A percentile compares a stretch with the other conserved stretches of the same genome.
Evolutionary conservation across 2,888 invertebrate genomes (phyloP).

Genomic region (Drosophila borealis): DNA sequence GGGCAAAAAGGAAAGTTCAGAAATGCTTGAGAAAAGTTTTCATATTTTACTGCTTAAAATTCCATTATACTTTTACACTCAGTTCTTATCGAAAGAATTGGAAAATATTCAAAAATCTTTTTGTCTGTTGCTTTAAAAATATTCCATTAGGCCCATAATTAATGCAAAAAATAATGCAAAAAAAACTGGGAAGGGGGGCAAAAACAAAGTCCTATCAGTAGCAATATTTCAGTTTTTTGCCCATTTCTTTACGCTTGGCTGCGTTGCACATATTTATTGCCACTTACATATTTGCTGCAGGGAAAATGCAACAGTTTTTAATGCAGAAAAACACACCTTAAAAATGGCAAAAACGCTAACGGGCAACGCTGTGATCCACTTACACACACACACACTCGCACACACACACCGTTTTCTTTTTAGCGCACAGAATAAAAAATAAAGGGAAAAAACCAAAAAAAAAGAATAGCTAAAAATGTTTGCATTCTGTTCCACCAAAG

Average conservation of each 20-base stretch:
- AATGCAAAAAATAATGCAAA: constrained; percentile 21
- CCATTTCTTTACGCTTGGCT: constrained; percentile 36
- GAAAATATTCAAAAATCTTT: not conserved
- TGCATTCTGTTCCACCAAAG: constrained; percentile 50
- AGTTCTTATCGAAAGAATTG: not conserved
- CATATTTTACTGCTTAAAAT: not conserved
- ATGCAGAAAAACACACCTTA: constrained; percentile 31
- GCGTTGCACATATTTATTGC: constrained; percentile 49
- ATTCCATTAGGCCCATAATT: constrained; percentile 3
- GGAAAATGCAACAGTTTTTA: constrained; percentile 60
- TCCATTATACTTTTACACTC: not conserved
- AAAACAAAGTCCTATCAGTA: constrained; percentile 33
- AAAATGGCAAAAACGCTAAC: constrained; percentile 43
- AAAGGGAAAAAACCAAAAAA: not conserved
- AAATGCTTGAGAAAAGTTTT: no score
- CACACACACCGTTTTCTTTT: constrained; percentile 43
- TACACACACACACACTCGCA: constrained; percentile 20
- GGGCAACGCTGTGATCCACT: constrained; percentile 37
- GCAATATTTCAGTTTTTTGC: constrained; percentile 27
- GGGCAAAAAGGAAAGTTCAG: no score
- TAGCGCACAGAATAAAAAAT: constrained; percentile 32
- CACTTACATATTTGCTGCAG: constrained; percentile 46
- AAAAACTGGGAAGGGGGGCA: not conserved
- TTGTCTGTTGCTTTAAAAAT: not conserved
- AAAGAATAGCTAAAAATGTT: constrained; percentile 38